These are phyloP conservation scores for Drosophila murphyi DNA, from an alignment of 1,140 invertebrate species.

Conservation along the genomic window DNA sequence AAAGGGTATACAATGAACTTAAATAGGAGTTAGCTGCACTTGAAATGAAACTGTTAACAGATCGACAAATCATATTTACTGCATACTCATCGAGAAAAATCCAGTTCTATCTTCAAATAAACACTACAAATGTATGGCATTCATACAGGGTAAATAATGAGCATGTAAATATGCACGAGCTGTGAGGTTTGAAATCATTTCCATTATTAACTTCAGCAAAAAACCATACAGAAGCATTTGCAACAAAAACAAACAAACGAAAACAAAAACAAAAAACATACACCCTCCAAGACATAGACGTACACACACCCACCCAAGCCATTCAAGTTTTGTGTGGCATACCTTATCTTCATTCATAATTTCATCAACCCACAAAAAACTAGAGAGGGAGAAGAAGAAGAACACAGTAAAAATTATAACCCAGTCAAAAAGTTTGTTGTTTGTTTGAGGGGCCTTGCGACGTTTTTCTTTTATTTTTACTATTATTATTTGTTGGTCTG, in stretches of 20 bases:
- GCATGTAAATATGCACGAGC: no score
- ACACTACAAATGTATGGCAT: no score
- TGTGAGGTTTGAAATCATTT: no score
- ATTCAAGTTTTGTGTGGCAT: conserved; percentile 54
- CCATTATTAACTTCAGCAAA: neutral
- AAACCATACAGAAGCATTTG: conserved; percentile 1
- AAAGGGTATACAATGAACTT: neutral
- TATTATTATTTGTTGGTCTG: conserved; percentile 2
- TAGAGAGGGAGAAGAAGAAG: neutral
- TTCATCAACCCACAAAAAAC: conserved; percentile 76
- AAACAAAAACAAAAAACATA: neutral
- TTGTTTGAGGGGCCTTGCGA: conserved; percentile 57
- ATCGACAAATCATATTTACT: no score
- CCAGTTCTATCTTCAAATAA: no score
- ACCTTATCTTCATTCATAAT: conserved; percentile 82
- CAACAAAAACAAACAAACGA: neutral
- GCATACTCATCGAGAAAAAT: no score
- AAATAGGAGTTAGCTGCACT: neutral
- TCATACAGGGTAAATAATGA: no score
- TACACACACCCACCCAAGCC: conserved; percentile 3
- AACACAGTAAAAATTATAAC: conserved; percentile 36
- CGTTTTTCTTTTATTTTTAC: conserved; percentile 19
- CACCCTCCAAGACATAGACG: neutral
- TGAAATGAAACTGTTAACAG: no score
- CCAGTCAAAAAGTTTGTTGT: conserved; percentile 42